Base-by-base conservation (phyloP, 2,113 vertebrate genomes). In the Oreochromis niloticus region DNA sequence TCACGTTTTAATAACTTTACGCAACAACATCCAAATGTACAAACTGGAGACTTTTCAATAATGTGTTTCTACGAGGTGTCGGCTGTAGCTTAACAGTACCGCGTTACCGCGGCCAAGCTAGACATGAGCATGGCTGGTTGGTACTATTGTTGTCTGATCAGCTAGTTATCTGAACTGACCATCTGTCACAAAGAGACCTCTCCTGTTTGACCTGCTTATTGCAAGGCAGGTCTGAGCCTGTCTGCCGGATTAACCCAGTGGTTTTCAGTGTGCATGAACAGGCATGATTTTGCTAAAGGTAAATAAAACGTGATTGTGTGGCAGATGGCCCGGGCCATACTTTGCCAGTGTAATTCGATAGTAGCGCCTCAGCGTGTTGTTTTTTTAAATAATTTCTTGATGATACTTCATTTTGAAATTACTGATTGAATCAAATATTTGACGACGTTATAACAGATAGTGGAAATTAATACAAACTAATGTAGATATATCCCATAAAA, bases 141-240 rank as follows among this genome's bases (percentile, higher is more conserved):
- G 57, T 80, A 79, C 89, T 66, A 92, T 95, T 95, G 94, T 95
- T 95, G 92, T 94, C 93, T 93, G 89, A 57, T 22, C 46, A 5
- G 82, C 75, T 61, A 50, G 88, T 91, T 57, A 81, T 86, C 82
- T 46, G 80, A 89, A 78, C 84, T 11, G 12, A 27, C 93, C 93
- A 95, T 95, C 95, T 96, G 93, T 93, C 94, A 94, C 88, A 52
- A 22, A 6, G 22, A 57, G 85, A 92, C 89, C 85, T 90, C 84
- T 90, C 36, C 75, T 71, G 63, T 90, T 87, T 95, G 93, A 95
- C 94, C 94, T 61, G 92, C 61, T 95, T 95, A 90, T 34, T 66
- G 63, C 82, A 91, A 91, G 89, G 91, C 87, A 61, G 84, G 73
- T 61, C 41, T 81, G 48, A 61, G 66, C 61, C 6, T 83, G 43